Evolutionary conservation across 1,140 invertebrate genomes (phyloP), one percentile per base, ranked within the genome.

Genomic region (Stegodyphus mimosarum): DNA sequence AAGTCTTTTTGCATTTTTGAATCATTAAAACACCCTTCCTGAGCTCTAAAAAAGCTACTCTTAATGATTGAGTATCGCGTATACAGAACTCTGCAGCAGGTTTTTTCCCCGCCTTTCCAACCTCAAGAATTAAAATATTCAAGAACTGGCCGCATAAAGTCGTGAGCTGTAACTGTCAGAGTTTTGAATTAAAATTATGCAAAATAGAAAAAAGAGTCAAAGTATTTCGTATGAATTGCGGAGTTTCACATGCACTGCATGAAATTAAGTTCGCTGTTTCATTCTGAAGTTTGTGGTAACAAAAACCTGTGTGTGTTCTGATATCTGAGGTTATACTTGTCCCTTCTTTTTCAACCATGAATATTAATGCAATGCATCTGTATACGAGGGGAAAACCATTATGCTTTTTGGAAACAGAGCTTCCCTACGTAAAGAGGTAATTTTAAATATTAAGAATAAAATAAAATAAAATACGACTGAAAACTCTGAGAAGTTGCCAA

Each of bases 41-140:
- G 11, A 17, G 11, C 81, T 52, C 33, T 33, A 33, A 33, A 33
- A 33, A 33, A 33, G 33, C 33, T 33, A 33, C 33, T 33, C 73
- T 70, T 84, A 76, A 84, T 84, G 81, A 84, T 84, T 84, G 64
- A 84, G 72, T 84, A 70, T 69, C 72, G 72, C 63, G 51, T 70
- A 51, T 76, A 48, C 71, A n/a, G 33, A n/a, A 81, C 52, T 9
- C 15, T 60, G 9, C 15, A 9, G 13, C 64, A 67, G 7, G 7
- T 33, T 67, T 11, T 67, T 49, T 55, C 11, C 64, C 15, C 13
- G 11, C 2, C 51, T 66, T 70, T 51, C n/a, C 15, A 49, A 18
- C 66, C 18, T 11, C 33, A 33, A 52, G 53, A 84, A 75, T 71
- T 84, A 70, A 84, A 75, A 84, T 84, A 84, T 84, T 67, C 81